Conservation (phyloP, 2,113 vertebrate species). For the Bubo blakistoni region DNA sequence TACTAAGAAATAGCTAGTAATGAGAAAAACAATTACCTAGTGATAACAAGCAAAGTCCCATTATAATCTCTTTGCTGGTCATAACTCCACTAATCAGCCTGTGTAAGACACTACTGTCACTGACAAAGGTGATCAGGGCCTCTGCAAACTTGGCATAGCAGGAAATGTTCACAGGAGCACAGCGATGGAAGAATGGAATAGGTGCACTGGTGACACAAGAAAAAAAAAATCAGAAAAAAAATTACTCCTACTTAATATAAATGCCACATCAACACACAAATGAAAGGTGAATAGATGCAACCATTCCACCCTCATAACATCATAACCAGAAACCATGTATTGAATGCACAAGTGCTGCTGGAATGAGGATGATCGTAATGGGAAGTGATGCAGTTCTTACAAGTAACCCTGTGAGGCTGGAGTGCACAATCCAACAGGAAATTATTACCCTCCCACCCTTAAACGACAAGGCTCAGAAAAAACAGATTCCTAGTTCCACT, state of each 20-base stretch:
- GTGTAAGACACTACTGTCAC: conserved; percentile 95
- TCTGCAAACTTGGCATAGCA: conserved; percentile 97
- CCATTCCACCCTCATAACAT: conserved; percentile 71
- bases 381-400: conserved; percentile 59
- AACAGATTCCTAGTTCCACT: background rate
- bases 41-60: conserved; percentile 95
- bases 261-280: conserved; percentile 86
- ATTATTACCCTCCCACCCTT: conserved; percentile 64
- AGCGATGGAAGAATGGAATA: conserved; percentile 96
- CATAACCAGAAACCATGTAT: conserved; percentile 64
- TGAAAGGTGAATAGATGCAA: conserved; percentile 78
- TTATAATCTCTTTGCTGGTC: conserved; percentile 98
- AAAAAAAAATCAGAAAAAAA: conserved; percentile 87
- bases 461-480: conserved; percentile 3
- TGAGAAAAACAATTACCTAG: conserved; percentile 92
- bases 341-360: conserved; percentile 63
- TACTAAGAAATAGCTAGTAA: conserved; percentile 79
- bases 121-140: conserved; percentile 95
- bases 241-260: conserved; percentile 87
- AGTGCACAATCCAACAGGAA: conserved; percentile 47
- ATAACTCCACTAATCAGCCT: conserved; percentile 94
- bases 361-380: conserved; percentile 70
- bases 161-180: conserved; percentile 94
- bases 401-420: conserved; percentile 52
- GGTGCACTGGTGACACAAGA: conserved; percentile 89